A percentile compares a stretch with the other conserved stretches of the same genome.
Evolutionary conservation across 2,888 invertebrate species (phyloP).

Genomic region (Balanococcus diminutus): DNA sequence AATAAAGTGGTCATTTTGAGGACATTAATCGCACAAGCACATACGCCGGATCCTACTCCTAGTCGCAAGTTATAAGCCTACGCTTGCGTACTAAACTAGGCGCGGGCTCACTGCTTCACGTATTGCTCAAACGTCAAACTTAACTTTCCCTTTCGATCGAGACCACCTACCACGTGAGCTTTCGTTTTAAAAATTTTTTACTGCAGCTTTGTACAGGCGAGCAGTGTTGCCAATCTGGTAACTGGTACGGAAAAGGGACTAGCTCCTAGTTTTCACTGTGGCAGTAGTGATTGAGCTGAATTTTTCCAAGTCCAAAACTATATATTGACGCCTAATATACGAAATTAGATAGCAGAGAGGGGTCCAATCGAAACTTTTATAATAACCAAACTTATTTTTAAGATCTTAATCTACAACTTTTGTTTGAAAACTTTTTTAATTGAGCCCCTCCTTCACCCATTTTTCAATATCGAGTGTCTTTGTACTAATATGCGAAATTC

Average conservation of each 20-base stretch:
- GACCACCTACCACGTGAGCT: constrained; percentile 27
- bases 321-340: too few relatives aligned
- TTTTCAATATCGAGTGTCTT: too few relatives aligned
- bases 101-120: neutral
- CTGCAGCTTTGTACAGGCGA: neutral
- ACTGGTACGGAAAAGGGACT: neutral
- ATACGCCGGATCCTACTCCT: constrained; percentile 25
- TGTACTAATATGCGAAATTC: too few relatives aligned
- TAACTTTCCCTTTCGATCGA: neutral
- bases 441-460: too few relatives aligned
- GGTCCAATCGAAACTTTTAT: too few relatives aligned
- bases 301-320: too few relatives aligned
- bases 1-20: constrained; percentile 32
- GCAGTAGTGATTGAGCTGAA: too few relatives aligned
- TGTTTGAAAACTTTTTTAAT: too few relatives aligned
- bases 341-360: too few relatives aligned
- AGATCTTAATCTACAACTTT: too few relatives aligned
- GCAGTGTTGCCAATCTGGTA: constrained; percentile 22
- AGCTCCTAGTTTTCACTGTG: too few relatives aligned
- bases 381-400: too few relatives aligned
- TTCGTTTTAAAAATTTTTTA: constrained; percentile 4
- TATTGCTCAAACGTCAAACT: neutral
- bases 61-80: constrained; percentile 28
- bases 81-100: constrained; percentile 29
- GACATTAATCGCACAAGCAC: neutral